Percentiles rank a stretch among this genome's conserved stretches.
Conservation (phyloP, 2,888 invertebrate species). For the Drosophila seclusa region DNA sequence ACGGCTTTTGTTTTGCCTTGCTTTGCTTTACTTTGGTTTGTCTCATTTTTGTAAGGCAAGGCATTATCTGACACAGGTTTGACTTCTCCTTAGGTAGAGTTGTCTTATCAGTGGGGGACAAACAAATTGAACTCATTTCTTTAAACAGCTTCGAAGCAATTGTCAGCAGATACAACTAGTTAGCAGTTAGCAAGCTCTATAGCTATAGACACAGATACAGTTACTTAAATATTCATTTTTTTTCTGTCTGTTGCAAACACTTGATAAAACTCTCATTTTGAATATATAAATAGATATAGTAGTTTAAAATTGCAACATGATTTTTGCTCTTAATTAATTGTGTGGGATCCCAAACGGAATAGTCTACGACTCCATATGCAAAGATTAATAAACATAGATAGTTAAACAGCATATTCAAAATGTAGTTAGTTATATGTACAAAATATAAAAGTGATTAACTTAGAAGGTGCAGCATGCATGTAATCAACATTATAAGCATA, state of each 20-base stretch:
- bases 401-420: no score
- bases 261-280: not conserved
- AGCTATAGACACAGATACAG: conserved; percentile 28
- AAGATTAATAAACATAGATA: no score
- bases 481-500: not conserved
- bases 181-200: conserved; percentile 22
- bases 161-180: conserved; percentile 29
- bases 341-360: no score
- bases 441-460: no score
- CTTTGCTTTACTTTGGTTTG: conserved; percentile 15
- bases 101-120: conserved; percentile 64
- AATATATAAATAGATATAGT: not conserved
- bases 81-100: not conserved
- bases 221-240: conserved; percentile 48
- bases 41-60: conserved; percentile 1
- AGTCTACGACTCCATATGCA: rapidly evolving
- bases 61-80: conserved; percentile 41
- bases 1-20: conserved; percentile 23
- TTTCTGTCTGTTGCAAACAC: not conserved
- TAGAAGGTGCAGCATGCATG: no score
- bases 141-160: conserved; percentile 70
- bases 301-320: no score
- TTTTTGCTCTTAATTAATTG: no score
- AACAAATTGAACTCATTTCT: conserved; percentile 79
- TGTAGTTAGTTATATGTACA: no score